A percentile compares a stretch with the other conserved stretches of the same genome.
These are phyloP conservation scores for Daphoenositta chrysoptera DNA, from an alignment of 2,113 vertebrate species.

Conservation along the genomic window DNA sequence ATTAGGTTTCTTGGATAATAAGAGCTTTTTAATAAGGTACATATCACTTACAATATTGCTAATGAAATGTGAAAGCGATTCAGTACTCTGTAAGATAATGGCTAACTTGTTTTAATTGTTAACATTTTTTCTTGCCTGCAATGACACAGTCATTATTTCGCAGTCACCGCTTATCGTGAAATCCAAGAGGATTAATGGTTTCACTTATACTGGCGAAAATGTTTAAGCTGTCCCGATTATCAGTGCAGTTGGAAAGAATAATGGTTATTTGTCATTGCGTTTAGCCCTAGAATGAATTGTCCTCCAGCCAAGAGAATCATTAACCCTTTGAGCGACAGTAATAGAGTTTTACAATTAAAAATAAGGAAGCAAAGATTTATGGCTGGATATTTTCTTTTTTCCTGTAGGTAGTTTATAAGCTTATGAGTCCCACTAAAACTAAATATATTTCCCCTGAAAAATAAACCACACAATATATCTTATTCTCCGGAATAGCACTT, in stretches of 20 bases:
- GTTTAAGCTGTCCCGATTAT: constrained; percentile 99
- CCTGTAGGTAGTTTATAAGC: neutral
- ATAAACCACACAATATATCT: neutral
- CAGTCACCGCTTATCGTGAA: constrained; percentile 95
- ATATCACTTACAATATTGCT: constrained; percentile 85
- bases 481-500: neutral
- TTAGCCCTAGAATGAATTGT: constrained; percentile 91
- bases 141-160: constrained; percentile 98
- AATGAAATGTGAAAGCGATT: constrained; percentile 89
- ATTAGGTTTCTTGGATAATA: constrained; percentile 85
- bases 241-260: constrained; percentile 96
- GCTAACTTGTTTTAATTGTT: constrained; percentile 98
- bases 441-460: neutral
- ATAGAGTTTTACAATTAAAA: constrained; percentile 64
- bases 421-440: neutral
- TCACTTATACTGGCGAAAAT: constrained; percentile 97
- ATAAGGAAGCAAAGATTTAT: constrained; percentile 38
- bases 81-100: constrained; percentile 84
- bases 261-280: constrained; percentile 99
- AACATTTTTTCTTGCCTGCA: constrained; percentile 88
- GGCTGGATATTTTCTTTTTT: neutral
- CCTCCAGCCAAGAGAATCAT: constrained; percentile 80
- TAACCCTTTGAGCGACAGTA: constrained; percentile 83
- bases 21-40: constrained; percentile 86
- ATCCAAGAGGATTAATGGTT: constrained; percentile 99